These are phyloP conservation scores for Erebia palarica DNA, from an alignment of 2,888 invertebrate species.

Conservation along the genomic window DNA sequence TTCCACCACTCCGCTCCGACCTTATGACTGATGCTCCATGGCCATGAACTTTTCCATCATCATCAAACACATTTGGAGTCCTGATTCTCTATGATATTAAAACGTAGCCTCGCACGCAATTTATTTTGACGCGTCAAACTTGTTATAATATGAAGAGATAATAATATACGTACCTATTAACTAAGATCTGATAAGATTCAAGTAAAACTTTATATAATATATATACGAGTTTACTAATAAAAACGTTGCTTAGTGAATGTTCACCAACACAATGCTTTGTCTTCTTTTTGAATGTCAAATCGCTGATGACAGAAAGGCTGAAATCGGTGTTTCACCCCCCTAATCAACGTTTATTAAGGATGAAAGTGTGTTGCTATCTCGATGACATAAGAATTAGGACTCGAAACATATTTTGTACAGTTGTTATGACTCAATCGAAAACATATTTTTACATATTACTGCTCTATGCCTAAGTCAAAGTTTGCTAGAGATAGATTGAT, in stretches of 20 bases:
- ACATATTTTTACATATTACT: background rate
- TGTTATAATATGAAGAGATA: background rate
- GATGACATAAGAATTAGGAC: background rate
- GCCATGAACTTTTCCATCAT: background rate
- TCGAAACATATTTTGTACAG: slow-evolving; percentile 3
- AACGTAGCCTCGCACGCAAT: background rate
- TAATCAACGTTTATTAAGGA: no score
- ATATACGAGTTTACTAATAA: no score
- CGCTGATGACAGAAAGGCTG: no score
- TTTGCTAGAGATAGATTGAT: background rate
- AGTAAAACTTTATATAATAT: no score
- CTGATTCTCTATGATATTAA: background rate
- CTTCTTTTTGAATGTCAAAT: no score
- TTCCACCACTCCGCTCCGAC: slow-evolving; percentile 13
- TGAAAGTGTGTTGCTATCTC: background rate
- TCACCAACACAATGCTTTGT: no score
- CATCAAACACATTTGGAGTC: background rate
- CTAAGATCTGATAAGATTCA: no score
- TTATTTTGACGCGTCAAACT: background rate
- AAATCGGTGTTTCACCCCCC: no score
- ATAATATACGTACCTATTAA: no score
- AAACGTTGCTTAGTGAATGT: no score
- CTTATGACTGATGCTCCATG: slow-evolving; percentile 10
- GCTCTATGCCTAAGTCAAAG: background rate
- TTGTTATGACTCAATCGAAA: background rate